These are phyloP conservation scores for Bradypodion pumilum DNA, from an alignment of 2,797 vertebrate genomes.

Conservation along the genomic window DNA sequence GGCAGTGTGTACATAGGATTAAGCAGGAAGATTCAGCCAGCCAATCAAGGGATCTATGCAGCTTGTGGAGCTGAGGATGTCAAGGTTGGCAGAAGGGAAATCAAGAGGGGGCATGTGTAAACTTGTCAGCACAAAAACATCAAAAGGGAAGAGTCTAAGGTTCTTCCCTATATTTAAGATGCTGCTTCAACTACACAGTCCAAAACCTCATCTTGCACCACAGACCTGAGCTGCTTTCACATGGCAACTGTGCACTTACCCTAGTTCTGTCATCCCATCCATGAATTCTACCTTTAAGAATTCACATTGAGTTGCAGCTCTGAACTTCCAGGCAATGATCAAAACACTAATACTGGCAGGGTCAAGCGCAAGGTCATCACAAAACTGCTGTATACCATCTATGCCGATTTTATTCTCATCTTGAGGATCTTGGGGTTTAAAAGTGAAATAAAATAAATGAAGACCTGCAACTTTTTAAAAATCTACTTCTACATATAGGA, in stretches of 20 bases:
- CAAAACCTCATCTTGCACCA: neutral
- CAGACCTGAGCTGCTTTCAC: neutral
- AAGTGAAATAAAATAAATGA: slow-evolving; percentile 42
- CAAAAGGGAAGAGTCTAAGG: neutral
- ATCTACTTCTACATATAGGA: neutral
- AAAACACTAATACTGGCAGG: slow-evolving; percentile 95
- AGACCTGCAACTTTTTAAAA: neutral
- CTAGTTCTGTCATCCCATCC: slow-evolving; percentile 95
- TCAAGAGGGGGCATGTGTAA: neutral
- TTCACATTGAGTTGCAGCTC: slow-evolving; percentile 95
- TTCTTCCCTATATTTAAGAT: neutral
- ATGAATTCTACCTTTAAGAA: slow-evolving; percentile 97
- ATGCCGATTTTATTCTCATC: slow-evolving; percentile 99
- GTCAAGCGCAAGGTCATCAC: slow-evolving; percentile 93
- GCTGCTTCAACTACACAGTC: rapidly evolving
- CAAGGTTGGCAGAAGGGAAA: neutral
- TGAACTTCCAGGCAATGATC: slow-evolving; percentile 97
- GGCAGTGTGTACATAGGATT: no score
- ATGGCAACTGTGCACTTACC: slow-evolving; percentile 77
- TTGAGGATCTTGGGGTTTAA: slow-evolving; percentile 87
- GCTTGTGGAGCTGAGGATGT: neutral
- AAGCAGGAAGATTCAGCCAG: no score
- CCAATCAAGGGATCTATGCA: neutral
- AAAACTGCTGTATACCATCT: slow-evolving; percentile 97
- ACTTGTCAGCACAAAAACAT: neutral